phyloP scores from a whole-genome alignment of 2,797 vertebrate species.

The Euphonia xanthogaster region DNA sequence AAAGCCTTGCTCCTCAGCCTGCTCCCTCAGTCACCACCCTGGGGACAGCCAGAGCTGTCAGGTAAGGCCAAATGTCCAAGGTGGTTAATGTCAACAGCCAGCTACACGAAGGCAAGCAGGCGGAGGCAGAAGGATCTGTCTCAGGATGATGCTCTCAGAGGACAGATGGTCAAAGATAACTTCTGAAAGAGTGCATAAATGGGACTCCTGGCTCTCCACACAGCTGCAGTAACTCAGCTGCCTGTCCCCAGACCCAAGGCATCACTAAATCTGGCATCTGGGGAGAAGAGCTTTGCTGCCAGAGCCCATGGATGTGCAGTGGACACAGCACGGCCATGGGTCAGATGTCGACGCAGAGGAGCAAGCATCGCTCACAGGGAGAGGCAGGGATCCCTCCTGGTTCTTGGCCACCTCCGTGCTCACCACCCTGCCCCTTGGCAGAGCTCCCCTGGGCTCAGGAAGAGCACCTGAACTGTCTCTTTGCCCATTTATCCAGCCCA shows the following conservation, averaged over 20 bases:
- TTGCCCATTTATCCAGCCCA: background rate
- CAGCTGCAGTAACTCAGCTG: background rate
- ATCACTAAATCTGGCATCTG: background rate
- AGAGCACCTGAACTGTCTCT: background rate
- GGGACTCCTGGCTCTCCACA: background rate
- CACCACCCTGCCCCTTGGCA: background rate
- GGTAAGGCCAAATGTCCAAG: background rate
- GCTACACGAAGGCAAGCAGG: background rate
- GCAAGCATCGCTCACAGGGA: accelerated
- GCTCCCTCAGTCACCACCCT: background rate
- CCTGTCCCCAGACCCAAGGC: background rate
- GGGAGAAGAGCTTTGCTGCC: background rate
- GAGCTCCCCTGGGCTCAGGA: background rate
- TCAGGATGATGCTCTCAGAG: background rate
- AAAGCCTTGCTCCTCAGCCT: background rate
- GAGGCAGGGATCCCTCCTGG: background rate
- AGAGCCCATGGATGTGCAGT: accelerated
- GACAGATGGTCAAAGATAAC: background rate
- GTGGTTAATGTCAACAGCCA: background rate
- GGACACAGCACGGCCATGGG: accelerated
- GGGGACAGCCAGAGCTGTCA: background rate
- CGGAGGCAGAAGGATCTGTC: background rate
- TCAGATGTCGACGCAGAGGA: background rate
- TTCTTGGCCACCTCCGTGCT: background rate
- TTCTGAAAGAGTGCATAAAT: background rate